Evolutionary conservation across 2,113 vertebrate genomes (phyloP).

Genomic region (Illadopsis cleaveri): DNA sequence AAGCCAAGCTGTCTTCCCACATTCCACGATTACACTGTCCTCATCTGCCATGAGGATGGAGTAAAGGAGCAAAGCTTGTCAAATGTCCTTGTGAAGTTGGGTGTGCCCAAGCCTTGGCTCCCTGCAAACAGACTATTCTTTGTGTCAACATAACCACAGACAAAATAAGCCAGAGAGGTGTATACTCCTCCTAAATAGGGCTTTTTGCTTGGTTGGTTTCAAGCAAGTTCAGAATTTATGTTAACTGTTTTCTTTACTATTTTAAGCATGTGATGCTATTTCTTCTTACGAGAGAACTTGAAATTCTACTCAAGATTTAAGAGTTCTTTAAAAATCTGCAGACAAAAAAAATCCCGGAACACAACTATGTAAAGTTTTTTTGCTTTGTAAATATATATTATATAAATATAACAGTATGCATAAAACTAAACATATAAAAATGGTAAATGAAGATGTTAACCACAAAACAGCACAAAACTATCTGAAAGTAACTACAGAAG

Average conservation of each 20-base stretch:
- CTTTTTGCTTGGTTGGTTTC: neutral
- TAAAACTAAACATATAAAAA: neutral
- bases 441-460: neutral
- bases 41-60: neutral
- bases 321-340: neutral
- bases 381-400: neutral
- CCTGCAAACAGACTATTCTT: neutral
- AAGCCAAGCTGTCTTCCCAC: neutral
- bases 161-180: neutral
- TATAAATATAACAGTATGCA: neutral
- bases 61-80: neutral
- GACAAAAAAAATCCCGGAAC: neutral
- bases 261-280: neutral
- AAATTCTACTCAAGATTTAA: neutral
- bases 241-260: neutral
- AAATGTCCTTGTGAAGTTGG: neutral
- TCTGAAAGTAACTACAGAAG: neutral
- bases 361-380: neutral
- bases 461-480: neutral
- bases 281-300: neutral
- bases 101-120: neutral
- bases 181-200: neutral
- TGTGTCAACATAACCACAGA: neutral
- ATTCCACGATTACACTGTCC: neutral
- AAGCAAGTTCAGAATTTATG: neutral